phyloP scores from a whole-genome alignment of 2,888 invertebrate species.

The Exephanes ischioxanthus region DNA sequence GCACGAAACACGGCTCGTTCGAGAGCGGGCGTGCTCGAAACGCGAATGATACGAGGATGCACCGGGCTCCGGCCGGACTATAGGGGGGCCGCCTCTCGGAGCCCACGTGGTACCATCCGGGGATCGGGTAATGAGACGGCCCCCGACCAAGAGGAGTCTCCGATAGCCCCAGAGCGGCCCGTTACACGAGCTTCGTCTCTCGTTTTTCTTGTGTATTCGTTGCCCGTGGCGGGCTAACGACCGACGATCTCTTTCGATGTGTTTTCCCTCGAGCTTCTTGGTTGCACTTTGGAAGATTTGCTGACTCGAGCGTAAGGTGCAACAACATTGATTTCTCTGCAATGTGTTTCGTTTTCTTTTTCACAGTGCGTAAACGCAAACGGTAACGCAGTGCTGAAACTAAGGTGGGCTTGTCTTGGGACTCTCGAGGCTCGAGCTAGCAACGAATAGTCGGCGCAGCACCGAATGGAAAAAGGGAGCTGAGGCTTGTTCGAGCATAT shows the following conservation, averaged over 20 bases:
- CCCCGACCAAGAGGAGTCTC: conserved; percentile 84
- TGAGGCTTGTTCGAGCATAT: conserved; percentile 69
- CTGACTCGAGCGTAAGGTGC: conserved; percentile 54
- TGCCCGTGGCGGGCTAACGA: conserved; percentile 72
- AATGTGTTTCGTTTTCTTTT: neutral
- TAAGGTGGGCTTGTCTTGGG: neutral
- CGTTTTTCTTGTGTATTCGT: conserved; percentile 56
- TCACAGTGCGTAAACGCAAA: neutral
- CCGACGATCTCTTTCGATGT: conserved; percentile 33
- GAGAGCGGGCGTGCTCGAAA: conserved; percentile 57
- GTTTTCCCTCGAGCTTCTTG: conserved; percentile 21
- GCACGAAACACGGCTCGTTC: conserved; percentile 26
- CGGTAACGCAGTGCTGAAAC: neutral
- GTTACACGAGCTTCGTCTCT: conserved; percentile 73
- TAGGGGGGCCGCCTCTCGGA: conserved; percentile 77
- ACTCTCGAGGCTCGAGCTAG: conserved; percentile 10
- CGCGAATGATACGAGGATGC: conserved; percentile 73
- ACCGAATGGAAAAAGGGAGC: conserved; percentile 18
- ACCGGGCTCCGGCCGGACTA: conserved; percentile 54
- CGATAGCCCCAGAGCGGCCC: conserved; percentile 76
- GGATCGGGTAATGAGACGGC: conserved; percentile 84
- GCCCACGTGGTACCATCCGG: conserved; percentile 82
- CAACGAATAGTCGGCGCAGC: conserved; percentile 71
- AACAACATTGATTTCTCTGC: conserved; percentile 47
- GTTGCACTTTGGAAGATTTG: conserved; percentile 46